These are phyloP conservation scores for Chionodraco myersi DNA, from an alignment of 2,113 vertebrate species.

Conservation along the genomic window DNA sequence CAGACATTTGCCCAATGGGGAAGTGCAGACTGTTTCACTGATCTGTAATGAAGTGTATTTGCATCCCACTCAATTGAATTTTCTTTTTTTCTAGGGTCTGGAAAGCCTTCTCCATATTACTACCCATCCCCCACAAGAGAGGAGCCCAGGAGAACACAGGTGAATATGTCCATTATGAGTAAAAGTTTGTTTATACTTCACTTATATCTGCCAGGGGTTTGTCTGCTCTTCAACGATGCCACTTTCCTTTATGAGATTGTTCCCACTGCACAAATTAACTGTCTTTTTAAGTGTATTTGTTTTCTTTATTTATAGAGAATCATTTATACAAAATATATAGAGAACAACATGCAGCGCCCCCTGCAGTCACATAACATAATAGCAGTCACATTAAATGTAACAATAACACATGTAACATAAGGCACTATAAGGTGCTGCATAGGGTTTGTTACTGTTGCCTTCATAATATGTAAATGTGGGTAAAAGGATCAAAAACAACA, in stretches of 20 bases:
- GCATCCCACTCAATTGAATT: conserved; percentile 1
- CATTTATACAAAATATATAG: background rate
- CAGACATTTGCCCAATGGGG: conserved; percentile 53
- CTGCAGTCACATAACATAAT: background rate
- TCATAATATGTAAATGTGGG: background rate
- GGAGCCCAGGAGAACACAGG: conserved; percentile 93
- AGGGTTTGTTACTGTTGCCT: background rate
- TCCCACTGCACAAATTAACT: background rate
- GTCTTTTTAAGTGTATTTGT: background rate
- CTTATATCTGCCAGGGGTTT: background rate
- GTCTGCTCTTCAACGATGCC: background rate
- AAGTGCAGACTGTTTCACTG: conserved; percentile 38
- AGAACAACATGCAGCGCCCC: background rate
- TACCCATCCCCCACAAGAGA: conserved; percentile 96
- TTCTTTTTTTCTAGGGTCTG: conserved; percentile 87
- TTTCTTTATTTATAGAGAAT: background rate
- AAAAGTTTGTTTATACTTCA: conserved; percentile 7
- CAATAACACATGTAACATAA: background rate
- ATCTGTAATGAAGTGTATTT: conserved; percentile 46
- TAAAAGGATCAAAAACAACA: background rate
- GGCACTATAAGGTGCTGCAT: background rate
- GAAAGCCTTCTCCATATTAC: conserved; percentile 94
- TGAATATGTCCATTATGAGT: conserved; percentile 71
- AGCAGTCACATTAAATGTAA: background rate
- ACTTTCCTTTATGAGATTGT: background rate